A percentile compares a stretch with the other conserved stretches of the same genome.
These are phyloP conservation scores for Pachyrhynchus sulphureomaculatus DNA, from an alignment of 1,140 invertebrate genomes.

Conservation along the genomic window DNA sequence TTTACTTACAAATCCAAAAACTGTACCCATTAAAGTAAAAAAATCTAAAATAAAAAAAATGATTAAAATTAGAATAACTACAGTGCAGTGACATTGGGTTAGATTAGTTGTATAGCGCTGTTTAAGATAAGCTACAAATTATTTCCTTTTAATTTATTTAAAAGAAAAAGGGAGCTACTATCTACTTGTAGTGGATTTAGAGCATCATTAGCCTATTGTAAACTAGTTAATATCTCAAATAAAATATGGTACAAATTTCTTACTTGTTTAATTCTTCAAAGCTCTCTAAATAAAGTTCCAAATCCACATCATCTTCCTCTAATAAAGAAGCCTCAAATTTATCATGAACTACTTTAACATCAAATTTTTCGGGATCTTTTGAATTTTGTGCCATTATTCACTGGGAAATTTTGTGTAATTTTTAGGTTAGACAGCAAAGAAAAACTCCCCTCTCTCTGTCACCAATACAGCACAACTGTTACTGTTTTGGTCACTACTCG, in stretches of 20 bases:
- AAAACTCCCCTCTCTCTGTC: background rate
- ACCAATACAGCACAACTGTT: background rate
- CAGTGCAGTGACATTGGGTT: no score
- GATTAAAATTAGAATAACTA: no score
- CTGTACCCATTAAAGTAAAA: slow-evolving; percentile 82
- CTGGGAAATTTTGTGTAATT: background rate
- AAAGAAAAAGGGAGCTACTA: no score
- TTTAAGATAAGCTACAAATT: no score
- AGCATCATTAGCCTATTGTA: no score
- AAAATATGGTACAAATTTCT: slow-evolving; percentile 33
- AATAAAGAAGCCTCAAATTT: slow-evolving; percentile 59
- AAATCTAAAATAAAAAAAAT: slow-evolving; percentile 85
- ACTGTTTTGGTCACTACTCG: no score
- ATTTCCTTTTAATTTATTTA: no score
- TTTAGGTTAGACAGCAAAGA: slow-evolving; percentile 24
- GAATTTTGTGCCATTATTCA: slow-evolving; percentile 18
- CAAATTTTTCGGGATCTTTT: slow-evolving; percentile 47
- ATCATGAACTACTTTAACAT: slow-evolving; percentile 60
- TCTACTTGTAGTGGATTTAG: no score
- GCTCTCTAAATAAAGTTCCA: slow-evolving; percentile 65
- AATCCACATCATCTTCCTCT: slow-evolving; percentile 62
- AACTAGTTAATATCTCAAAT: background rate
- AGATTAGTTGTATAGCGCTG: no score
- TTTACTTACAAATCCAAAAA: slow-evolving; percentile 89
- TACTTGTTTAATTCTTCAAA: slow-evolving; percentile 72